Evolutionary conservation across 2,888 invertebrate species (phyloP).

Genomic region (Odontocerum albicorne): DNA sequence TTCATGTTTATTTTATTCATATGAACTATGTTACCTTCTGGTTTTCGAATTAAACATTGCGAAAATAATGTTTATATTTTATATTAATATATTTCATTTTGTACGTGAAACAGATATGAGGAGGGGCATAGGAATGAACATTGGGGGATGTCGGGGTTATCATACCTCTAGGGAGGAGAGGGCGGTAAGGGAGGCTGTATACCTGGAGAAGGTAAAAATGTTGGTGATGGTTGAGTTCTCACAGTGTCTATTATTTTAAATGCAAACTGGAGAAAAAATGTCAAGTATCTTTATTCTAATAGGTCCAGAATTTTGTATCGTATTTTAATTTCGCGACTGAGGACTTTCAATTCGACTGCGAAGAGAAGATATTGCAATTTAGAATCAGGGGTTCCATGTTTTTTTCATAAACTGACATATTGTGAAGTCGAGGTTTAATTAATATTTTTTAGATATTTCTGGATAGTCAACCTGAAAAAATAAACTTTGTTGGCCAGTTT

Average conservation of each 20-base stretch:
- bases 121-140: conserved; percentile 72
- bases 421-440: conserved; percentile 92
- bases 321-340: conserved; percentile 96
- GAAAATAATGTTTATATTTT: too few relatives aligned
- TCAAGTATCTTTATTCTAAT: conserved; percentile 98
- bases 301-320: conserved; percentile 97
- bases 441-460: too few relatives aligned
- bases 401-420: conserved; percentile 99
- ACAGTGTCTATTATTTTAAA: conserved; percentile 86
- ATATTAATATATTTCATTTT: conserved; percentile 56
- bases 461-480: conserved; percentile 96
- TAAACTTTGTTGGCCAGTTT: conserved; percentile 93
- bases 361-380: conserved; percentile 99
- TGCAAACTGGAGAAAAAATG: conserved; percentile 98
- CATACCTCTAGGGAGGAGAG: conserved; percentile 65
- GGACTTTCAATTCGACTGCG: conserved; percentile 99
- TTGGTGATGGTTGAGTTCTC: conserved; percentile 65
- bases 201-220: conserved; percentile 57
- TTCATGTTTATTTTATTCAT: too few relatives aligned
- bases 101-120: conserved; percentile 69
- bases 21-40: too few relatives aligned
- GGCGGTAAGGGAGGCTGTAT: conserved; percentile 66
- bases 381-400: conserved; percentile 97
- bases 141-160: conserved; percentile 69
- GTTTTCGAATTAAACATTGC: too few relatives aligned